Base-by-base conservation (phyloP, 2,113 vertebrate genomes). In the Baryphthengus martii region DNA sequence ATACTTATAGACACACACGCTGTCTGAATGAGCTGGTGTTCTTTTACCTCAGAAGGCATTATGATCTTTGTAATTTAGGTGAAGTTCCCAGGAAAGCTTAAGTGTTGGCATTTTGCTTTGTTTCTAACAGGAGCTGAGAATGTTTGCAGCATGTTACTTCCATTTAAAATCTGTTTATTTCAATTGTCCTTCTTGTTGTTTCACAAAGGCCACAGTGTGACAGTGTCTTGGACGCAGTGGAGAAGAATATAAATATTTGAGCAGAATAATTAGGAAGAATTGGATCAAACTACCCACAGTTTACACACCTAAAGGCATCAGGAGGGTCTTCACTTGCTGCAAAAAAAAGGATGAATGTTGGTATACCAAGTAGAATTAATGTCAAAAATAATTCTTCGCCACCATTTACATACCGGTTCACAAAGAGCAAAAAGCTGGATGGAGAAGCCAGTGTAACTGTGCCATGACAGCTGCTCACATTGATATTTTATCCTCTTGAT, bases 111-210 rank as follows among this genome's bases (percentile, higher is more conserved):
- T 84, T 96, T 85, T 72, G 82, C n/a, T 89, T 76, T 91, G 39
- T 67, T 93, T 86, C 68, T 93, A 67, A 91, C 94, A 91, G 82
- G 40, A 94, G 50, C 63, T 56, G 65, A 56, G 21, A 74, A 74
- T 26, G 13, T 84, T 80, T 80, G 50, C 75, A 88, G 65, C 56
- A 80, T 18, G 44, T 44, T 77, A 80, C 24, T 77, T 19, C 42
- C 17, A 29, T 88, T 87, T 93, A 63, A 85, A 93, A 67, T 24
- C 23, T n/a, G 20, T 59, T 88, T 88, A 6, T n/a, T 84, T 86
- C 75, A 52, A 62, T 19, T 78, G 78, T 42, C 29, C 66, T 90
- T 44, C 49, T 87, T 70, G 40, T 11, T 68, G 29, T 82, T 89
- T 92, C 82, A 71, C 33, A 80, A 29, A 83, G 17, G 37, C 33